Evolutionary conservation across 2,113 vertebrate species (phyloP), one percentile per base, ranked within the genome.

Genomic region (Ascaphus truei): DNA sequence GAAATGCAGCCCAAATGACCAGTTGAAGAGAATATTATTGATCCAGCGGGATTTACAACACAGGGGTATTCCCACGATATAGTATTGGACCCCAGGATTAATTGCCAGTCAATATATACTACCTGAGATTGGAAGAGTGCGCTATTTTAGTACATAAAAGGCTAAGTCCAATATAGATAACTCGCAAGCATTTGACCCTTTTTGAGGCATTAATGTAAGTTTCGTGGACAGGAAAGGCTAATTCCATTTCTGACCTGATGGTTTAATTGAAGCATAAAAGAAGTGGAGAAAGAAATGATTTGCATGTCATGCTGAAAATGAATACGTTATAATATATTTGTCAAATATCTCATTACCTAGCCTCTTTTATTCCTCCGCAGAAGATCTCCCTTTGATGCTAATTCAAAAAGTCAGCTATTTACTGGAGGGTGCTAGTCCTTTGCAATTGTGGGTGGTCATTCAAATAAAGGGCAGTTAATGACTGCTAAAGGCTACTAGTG

Each of bases 261-360:
- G 59, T 62, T n/a, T 62, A 62, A 62, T 62, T 62, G 59, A 62
- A 43, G 45, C 59, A 48, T 47, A 62, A 62, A 62, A n/a, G n/a
- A n/a, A n/a, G n/a, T n/a, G 59, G 31, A 47, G 59, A 47, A 62
- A 47, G 30, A 33, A 62, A 62, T 62, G 30, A 62, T 62, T 41
- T 48, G 48, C 45, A 39, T 62, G 45, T 62, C 41, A 47, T 62
- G 59, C 39, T 62, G 39, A 62, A 48, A n/a, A 62, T 62, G 45
- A 62, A 62, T 62, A 62, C 59, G 48, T 62, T 41, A 62, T 47
- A n/a, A 48, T 62, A 62, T 62, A 62, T 62, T 25, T 62, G 59
- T 62, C 59, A 62, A 45, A 31, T 62, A 30, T 31, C 31, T 62
- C 45, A 62, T 62, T 62, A 41, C 59, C 59, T 45, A 47, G 59